These are phyloP conservation scores for Diceros bicornis DNA, from an alignment of 2,797 vertebrate species.

Conservation along the genomic window DNA sequence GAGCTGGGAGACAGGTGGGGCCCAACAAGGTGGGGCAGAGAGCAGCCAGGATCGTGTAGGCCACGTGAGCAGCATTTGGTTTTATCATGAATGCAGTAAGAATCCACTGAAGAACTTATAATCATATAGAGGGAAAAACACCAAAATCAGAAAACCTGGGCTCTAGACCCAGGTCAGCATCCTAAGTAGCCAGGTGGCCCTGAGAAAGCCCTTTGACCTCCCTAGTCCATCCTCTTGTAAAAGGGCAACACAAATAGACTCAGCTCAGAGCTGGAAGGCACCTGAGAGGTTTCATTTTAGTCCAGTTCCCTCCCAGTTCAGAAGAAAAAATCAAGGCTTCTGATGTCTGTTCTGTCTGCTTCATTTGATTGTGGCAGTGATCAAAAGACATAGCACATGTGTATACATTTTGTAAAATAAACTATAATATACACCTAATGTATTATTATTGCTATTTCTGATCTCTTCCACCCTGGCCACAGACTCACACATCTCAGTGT, in stretches of 20 bases:
- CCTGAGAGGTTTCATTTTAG: background rate
- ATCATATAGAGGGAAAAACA: background rate
- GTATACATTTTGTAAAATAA: background rate
- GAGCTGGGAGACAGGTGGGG: background rate
- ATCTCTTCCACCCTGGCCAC: background rate
- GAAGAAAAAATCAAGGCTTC: background rate
- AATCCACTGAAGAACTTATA: background rate
- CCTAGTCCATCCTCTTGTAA: background rate
- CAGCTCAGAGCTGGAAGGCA: background rate
- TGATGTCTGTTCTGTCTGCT: background rate
- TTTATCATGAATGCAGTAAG: background rate
- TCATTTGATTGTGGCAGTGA: background rate
- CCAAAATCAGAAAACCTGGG: background rate
- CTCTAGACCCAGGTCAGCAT: background rate
- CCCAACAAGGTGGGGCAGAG: background rate
- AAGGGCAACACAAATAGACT: background rate
- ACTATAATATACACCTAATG: background rate
- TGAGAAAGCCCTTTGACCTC: background rate
- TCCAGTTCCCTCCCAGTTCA: background rate
- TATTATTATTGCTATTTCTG: background rate
- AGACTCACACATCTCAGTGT: background rate
- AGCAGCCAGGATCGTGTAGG: background rate
- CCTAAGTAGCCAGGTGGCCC: background rate
- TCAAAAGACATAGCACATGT: background rate
- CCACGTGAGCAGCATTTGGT: background rate